phyloP scores from a whole-genome alignment of 2,797 vertebrate species.

The Carcharodon carcharias region DNA sequence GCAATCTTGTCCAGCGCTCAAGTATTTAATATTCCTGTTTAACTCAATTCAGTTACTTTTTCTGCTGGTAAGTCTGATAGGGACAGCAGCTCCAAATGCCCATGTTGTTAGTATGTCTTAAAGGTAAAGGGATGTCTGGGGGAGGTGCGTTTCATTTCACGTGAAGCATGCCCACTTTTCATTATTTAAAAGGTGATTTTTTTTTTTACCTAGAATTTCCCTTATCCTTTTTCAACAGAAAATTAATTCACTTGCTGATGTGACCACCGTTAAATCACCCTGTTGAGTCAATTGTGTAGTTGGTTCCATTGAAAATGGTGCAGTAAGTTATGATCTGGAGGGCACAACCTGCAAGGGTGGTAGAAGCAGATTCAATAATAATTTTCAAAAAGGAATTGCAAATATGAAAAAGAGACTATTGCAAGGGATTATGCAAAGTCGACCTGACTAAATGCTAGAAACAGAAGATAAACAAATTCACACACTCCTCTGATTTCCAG shows the following conservation, averaged over 20 bases:
- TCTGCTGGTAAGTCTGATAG: background rate
- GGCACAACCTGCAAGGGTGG: background rate
- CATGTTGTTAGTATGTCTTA: background rate
- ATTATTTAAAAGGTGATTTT: background rate
- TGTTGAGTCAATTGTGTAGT: background rate
- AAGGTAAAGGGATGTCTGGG: background rate
- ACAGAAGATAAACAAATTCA: background rate
- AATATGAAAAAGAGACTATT: too few relatives aligned
- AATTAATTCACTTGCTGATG: background rate
- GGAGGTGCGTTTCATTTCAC: background rate
- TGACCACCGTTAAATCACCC: background rate
- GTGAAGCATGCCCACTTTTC: background rate
- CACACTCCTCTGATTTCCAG: background rate
- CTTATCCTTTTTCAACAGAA: background rate
- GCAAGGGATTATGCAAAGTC: background rate
- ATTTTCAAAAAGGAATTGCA: background rate
- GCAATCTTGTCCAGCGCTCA: background rate
- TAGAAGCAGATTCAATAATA: background rate
- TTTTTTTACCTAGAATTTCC: background rate
- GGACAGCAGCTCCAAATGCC: background rate
- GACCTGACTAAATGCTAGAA: background rate
- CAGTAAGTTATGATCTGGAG: background rate
- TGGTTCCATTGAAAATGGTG: background rate
- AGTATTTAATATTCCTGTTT: background rate
- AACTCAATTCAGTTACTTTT: background rate